phyloP scores from a whole-genome alignment of 2,797 vertebrate species.

The Ctenosaura bakeri region DNA sequence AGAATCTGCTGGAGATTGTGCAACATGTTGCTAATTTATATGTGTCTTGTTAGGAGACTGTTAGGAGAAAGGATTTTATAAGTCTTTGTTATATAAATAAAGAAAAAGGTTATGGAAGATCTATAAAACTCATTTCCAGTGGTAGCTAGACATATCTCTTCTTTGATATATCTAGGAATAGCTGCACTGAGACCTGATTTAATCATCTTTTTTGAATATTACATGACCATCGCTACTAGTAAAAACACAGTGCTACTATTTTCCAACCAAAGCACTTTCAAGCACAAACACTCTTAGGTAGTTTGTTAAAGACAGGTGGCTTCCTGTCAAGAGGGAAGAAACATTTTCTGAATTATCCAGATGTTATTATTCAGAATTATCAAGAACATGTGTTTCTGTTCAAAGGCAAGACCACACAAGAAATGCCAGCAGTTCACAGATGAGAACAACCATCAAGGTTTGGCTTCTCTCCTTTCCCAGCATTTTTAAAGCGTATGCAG shows the following conservation, averaged over 20 bases:
- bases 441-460: not conserved
- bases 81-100: not conserved
- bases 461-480: not conserved
- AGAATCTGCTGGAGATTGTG: not conserved
- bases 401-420: not conserved
- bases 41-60: not conserved
- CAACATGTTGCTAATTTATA: not conserved
- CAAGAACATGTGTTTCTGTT: not conserved
- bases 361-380: not conserved
- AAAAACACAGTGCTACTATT: not conserved
- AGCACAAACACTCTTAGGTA: not conserved
- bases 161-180: not conserved
- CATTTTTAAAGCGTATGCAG: not conserved
- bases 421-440: not conserved
- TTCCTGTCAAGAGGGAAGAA: conserved; percentile 5
- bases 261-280: conserved; percentile 19
- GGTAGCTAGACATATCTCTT: not conserved
- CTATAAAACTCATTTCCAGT: not conserved
- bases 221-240: not conserved
- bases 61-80: not conserved
- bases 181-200: accelerated
- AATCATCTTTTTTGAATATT: not conserved
- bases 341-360: not conserved
- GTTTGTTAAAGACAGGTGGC: not conserved
- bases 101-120: not conserved